Evolutionary conservation across 2,797 vertebrate genomes (phyloP), one percentile per base, ranked within the genome.

Genomic region (Cirrhinus mrigala): DNA sequence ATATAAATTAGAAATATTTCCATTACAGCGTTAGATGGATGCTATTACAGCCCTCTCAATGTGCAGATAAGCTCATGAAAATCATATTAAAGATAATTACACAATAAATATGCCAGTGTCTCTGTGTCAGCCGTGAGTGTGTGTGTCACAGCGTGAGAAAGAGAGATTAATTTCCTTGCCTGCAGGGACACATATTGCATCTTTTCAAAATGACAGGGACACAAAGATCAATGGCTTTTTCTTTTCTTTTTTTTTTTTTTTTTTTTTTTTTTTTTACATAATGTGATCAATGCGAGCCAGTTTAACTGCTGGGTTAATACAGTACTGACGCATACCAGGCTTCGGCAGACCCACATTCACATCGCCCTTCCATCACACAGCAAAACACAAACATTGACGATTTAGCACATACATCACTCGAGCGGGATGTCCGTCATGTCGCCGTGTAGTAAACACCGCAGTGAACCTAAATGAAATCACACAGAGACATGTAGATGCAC

Each of bases 161-260:
- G 78, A 46, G 79, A 81, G 78, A 84, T 92, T 92, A 88, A 90
- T 91, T 90, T 90, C 88, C 84, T 88, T 87, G 89, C 91, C 93
- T 85, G 90, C 78, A 89, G 92, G 94, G 92, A 92, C 91, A 92
- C 89, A 89, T 92, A 94, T 91, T 93, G 92, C 92, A 92, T 92
- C 90, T 90, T 90, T 91, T 93, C 91, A 94, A 93, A 94, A 93
- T 93, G 92, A 92, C 92, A 93, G 90, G 91, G 90, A 91, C 89
- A 87, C 88, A 54, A 90, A 90, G 94, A 95, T 95, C 94, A 92
- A 94, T 94, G 90, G 7, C 12, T 27, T 85, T 78, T 56, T 29
- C 22, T 93, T 92, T 94, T 27, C n/a, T 37, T 37, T 4, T 33
- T 33, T 33, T 33, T 33, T 29, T 95, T 92, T 93, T 94, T 94